phyloP scores from a whole-genome alignment of 1,140 invertebrate species.

The Steinernema feltiae region DNA sequence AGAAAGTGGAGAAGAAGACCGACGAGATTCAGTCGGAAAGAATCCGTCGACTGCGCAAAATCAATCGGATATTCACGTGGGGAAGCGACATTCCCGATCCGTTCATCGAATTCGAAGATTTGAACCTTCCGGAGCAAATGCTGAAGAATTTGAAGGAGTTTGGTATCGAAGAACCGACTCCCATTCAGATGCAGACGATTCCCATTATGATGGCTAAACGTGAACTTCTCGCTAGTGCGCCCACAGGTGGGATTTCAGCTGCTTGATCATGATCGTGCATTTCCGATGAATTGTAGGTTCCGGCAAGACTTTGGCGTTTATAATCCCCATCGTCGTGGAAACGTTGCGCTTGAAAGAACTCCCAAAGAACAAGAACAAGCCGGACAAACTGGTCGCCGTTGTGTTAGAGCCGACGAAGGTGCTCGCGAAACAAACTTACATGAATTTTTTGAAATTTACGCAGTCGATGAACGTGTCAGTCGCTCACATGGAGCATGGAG shows the following conservation, averaged over 20 bases:
- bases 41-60: constrained; percentile 35
- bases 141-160: constrained; percentile 70
- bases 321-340: constrained; percentile 64
- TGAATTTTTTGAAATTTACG: constrained; percentile 45
- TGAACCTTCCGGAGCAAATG: constrained; percentile 65
- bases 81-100: constrained; percentile 50
- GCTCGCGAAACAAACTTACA: constrained; percentile 69
- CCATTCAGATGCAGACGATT: constrained; percentile 88
- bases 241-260: constrained; percentile 58
- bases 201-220: constrained; percentile 75
- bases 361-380: constrained; percentile 62
- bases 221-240: constrained; percentile 84
- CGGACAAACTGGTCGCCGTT: constrained; percentile 69
- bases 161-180: constrained; percentile 75
- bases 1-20: background rate
- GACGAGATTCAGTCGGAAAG: background rate
- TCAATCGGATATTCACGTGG: constrained; percentile 52
- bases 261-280: constrained; percentile 8
- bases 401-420: constrained; percentile 86
- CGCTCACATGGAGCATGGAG: constrained; percentile 27
- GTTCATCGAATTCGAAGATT: constrained; percentile 43
- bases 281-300: constrained; percentile 58
- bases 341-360: constrained; percentile 59
- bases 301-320: constrained; percentile 62
- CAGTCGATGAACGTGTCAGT: constrained; percentile 28